These are phyloP conservation scores for Marisa cornuarietis DNA, from an alignment of 1,140 invertebrate species.

Conservation along the genomic window DNA sequence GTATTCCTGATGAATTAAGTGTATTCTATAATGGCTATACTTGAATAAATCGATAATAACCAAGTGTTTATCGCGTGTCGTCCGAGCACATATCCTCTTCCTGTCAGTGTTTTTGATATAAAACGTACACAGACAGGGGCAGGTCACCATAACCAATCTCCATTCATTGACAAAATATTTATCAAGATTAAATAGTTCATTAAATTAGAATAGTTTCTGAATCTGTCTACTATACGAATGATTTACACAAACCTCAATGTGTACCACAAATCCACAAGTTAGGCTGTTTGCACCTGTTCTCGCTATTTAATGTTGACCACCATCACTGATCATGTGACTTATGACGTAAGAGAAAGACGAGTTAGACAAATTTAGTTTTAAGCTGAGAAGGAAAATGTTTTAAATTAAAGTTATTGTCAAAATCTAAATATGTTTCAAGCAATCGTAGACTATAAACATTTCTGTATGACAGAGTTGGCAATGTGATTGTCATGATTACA, in stretches of 20 bases:
- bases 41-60: too few relatives aligned
- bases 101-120: too few relatives aligned
- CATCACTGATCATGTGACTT: conserved; percentile 55
- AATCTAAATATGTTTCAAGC: neutral
- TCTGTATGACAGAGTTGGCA: neutral
- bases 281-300: conserved; percentile 9
- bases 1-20: too few relatives aligned
- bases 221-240: neutral
- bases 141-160: neutral
- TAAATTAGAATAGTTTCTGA: neutral
- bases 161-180: too few relatives aligned
- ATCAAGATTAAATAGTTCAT: neutral
- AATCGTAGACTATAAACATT: neutral
- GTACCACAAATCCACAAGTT: neutral
- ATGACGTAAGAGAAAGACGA: conserved; percentile 37
- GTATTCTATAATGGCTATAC: too few relatives aligned
- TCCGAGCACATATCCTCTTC: too few relatives aligned
- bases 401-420: neutral
- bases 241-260: conserved; percentile 14
- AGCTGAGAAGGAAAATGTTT: neutral
- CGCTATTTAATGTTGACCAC: conserved; percentile 43
- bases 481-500: conserved; percentile 23
- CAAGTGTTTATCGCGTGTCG: too few relatives aligned
- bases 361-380: neutral
- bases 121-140: too few relatives aligned